Evolutionary conservation across 2,888 invertebrate genomes (phyloP), one percentile per base, ranked within the genome.

Genomic region (Trachelus tabidus): DNA sequence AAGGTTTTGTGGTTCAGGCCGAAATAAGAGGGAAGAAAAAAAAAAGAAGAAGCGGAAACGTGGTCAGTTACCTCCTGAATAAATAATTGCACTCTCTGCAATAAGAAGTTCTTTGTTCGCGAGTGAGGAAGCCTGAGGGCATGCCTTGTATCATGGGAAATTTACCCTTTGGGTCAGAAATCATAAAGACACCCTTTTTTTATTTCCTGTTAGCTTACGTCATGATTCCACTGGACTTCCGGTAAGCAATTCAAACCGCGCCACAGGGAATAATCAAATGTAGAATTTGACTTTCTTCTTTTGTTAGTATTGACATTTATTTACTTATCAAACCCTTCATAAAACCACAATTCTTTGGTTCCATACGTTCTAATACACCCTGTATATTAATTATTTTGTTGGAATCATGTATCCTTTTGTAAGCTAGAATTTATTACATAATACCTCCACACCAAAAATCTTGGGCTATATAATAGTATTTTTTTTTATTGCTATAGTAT

Each of bases 11-110:
- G 56, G 56, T 9, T 6, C 23, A 23, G 23, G 56, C 6, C 56
- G 56, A 56, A 56, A 56, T 56, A 23, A 56, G 56, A 56, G 9
- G 56, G 9, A 23, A 23, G 23, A 56, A 56, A 6, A 9, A 40
- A 56, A 77, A 81, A 79, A 79, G 83, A 81, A 82, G 81, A 81
- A 80, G 56, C 86, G 87, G 87, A 85, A 87, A 87, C 79, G 85
- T 85, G 87, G 84, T 84, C 85, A 85, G 85, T 85, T 85, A 84
- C 85, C 84, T 85, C 77, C 78, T 69, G 85, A 86, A 87, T 87
- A 86, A 86, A 83, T 85, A 85, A 86, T 86, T 81, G 82, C 79
- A 56, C 75, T 74, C 73, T 68, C 34, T 73, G 69, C 56, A 69
- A 78, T 79, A 79, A 77, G 77, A 77, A 80, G 15, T 37, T 30